Base-by-base conservation (phyloP, 1,140 invertebrate genomes). In the Contarinia nasturtii region DNA sequence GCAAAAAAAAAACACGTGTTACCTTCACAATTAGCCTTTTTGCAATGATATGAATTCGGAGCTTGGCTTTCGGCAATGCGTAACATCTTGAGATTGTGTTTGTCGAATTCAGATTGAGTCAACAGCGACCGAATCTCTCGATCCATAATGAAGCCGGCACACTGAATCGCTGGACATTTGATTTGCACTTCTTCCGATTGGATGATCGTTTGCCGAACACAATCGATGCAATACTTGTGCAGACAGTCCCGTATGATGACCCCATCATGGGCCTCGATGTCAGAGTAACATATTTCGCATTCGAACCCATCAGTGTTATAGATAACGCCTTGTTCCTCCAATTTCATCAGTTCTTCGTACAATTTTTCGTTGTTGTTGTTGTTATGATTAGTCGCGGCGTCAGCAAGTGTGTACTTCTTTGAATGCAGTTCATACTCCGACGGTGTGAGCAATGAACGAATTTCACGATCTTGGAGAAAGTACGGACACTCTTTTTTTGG, bases 31-130 rank as follows among this genome's bases (percentile, higher is more conserved):
- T 94, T 82, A 0, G 79, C 74, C 0, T 87, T 89, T 63, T 88
- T 86, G 63, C 90, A 95, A 56, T 93, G 89, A 65, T 91, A 92
- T 15, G 86, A 79, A 58, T 91, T 88, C 21, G 74, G 68, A 22
- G 80, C 83, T 53, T 78, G 79, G 59, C 78, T 82, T 63, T 92
- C 86, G 5, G 87, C 88, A 49, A 80, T 73, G 19, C 77, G 71
- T 19, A 93, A 71, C n/a, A 86, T 84, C 54, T 82, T 78, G 18
- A 80, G 77, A n/a, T 91, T 66, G 67, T 85, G 79, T 47, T 78
- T 74, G 54, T 88, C 81, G 63, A 84, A 90, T 21, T 84, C 63
- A 48, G 78, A 73, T 14, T 69, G 58, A 17, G 75, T 65, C 4
- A 89, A 80, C 40, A 92, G 63, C 66, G 79, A 80, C 66, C 85